These are phyloP conservation scores for Pseudorasbora parva DNA, from an alignment of 2,113 vertebrate species.

Conservation along the genomic window DNA sequence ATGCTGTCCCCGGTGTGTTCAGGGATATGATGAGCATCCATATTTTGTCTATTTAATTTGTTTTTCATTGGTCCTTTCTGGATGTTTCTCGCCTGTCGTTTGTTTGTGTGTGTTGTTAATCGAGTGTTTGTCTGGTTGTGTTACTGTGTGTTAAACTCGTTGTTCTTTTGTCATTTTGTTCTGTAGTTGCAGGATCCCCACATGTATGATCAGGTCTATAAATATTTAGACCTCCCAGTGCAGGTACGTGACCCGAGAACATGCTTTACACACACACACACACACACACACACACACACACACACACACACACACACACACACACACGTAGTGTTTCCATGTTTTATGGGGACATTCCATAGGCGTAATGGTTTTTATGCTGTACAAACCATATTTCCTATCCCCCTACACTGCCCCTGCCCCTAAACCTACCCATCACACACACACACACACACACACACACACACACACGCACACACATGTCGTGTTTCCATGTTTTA, in stretches of 20 bases:
- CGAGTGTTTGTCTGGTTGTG: slow-evolving; percentile 31
- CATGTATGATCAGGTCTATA: slow-evolving; percentile 83
- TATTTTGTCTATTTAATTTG: background rate
- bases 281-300: background rate
- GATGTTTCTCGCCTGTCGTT: background rate
- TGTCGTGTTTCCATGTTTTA: no score
- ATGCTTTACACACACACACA: background rate
- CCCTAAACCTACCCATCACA: background rate
- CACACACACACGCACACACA: background rate
- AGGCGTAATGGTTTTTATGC: no score
- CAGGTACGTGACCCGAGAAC: slow-evolving; percentile 73
- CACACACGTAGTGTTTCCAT: no score
- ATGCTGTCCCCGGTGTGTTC: background rate
- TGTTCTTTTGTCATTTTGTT: slow-evolving; percentile 73
- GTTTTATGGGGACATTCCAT: no score
- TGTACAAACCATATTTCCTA: no score
- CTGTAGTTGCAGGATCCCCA: slow-evolving; percentile 81
- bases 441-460: background rate
- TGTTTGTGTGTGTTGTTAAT: background rate
- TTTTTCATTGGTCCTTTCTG: background rate
- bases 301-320: no score
- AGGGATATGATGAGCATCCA: background rate
- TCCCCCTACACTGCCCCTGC: no score
- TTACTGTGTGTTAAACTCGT: slow-evolving; percentile 65
- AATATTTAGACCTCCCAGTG: slow-evolving; percentile 81